Conservation (phyloP, 2,113 vertebrate genomes). For the Colinus virginianus region DNA sequence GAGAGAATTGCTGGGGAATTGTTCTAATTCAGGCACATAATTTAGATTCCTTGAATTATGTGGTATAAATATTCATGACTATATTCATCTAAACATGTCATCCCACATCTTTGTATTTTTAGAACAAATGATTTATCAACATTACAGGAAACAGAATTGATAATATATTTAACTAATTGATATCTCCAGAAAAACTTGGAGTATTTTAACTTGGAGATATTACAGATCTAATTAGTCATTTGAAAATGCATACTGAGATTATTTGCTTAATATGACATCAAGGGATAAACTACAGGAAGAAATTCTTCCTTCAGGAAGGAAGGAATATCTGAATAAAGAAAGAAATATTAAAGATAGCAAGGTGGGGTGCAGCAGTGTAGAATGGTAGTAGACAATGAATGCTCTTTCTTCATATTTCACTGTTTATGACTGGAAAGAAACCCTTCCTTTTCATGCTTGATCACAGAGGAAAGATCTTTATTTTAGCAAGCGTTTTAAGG, state of each 20-base stretch:
- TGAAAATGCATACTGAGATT: neutral
- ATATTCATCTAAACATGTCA: neutral
- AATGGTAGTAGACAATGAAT: neutral
- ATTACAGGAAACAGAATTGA: neutral
- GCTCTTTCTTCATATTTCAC: neutral
- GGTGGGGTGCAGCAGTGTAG: neutral
- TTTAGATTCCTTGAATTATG: neutral
- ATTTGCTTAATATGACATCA: neutral
- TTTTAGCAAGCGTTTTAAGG: neutral
- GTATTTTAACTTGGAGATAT: neutral
- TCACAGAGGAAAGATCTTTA: neutral
- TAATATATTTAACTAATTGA: neutral
- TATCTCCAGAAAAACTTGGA: neutral
- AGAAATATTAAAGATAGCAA: neutral
- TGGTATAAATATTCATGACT: slow-evolving; percentile 1
- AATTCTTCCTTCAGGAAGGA: neutral
- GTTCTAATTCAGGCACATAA: neutral
- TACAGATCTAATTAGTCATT: neutral
- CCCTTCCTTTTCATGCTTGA: neutral
- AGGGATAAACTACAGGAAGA: neutral
- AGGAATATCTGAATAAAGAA: neutral
- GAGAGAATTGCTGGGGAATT: neutral
- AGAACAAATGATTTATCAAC: neutral
- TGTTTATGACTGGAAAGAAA: neutral
- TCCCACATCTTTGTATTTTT: neutral